Conservation (phyloP, 2,113 vertebrate genomes). For the Aramus guarauna region DNA sequence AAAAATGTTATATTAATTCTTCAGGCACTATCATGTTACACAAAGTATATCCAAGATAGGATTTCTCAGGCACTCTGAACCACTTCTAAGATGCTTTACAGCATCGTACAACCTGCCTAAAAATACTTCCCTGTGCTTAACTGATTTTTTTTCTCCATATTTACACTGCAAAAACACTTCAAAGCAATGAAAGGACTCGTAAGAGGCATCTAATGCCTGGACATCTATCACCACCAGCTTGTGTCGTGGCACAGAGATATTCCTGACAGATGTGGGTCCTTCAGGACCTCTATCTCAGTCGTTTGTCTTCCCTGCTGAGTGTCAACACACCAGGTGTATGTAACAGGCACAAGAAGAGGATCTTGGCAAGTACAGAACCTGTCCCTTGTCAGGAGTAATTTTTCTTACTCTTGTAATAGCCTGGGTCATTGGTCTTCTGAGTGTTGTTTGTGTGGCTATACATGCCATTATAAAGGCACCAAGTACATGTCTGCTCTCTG, state of each 20-base stretch:
- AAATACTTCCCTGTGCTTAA: background rate
- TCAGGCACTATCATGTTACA: slow-evolving; percentile 42
- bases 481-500: background rate
- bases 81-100: slow-evolving; percentile 30
- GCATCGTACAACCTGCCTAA: background rate
- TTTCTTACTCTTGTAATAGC: background rate
- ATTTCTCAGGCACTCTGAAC: background rate
- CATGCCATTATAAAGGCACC: background rate
- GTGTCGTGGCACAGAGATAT: background rate
- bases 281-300: background rate
- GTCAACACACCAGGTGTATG: background rate
- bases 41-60: background rate
- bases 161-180: slow-evolving; percentile 20
- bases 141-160: background rate
- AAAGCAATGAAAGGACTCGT: slow-evolving; percentile 5
- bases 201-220: background rate
- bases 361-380: background rate
- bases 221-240: background rate
- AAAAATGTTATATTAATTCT: slow-evolving; percentile 31
- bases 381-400: background rate
- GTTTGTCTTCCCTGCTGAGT: background rate
- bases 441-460: background rate
- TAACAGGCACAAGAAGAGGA: background rate
- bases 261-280: background rate
- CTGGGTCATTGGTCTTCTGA: background rate